phyloP scores from a whole-genome alignment of 2,888 invertebrate species.

The Euplexia lucipara region DNA sequence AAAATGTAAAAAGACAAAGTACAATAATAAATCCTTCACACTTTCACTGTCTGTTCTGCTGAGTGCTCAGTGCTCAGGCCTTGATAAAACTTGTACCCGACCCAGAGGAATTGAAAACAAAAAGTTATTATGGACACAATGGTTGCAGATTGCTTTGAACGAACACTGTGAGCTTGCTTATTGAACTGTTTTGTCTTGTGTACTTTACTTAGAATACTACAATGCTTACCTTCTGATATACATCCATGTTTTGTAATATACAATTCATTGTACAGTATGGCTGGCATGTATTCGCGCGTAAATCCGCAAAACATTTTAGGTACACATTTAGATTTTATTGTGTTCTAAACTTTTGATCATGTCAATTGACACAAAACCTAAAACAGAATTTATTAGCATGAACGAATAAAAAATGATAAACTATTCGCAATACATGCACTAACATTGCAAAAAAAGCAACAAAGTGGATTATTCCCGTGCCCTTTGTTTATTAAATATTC shows the following conservation, averaged over 20 bases:
- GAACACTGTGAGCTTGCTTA: conserved; percentile 27
- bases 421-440: conserved; percentile 7
- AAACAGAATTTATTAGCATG: background rate
- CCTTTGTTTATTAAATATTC: conserved; percentile 72
- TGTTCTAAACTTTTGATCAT: background rate
- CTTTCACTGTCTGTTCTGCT: conserved; percentile 1
- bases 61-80: conserved; percentile 11
- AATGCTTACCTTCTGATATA: background rate
- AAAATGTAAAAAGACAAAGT: background rate
- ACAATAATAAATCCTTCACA: background rate
- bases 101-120: conserved; percentile 22
- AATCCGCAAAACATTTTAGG: background rate
- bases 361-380: background rate
- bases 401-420: background rate
- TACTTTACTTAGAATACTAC: conserved; percentile 10
- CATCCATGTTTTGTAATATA: background rate
- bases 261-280: background rate
- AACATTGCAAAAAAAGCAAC: conserved; percentile 13
- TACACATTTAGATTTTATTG: background rate
- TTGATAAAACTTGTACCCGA: conserved; percentile 18
- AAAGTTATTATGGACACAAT: conserved; percentile 36
- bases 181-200: conserved; percentile 31
- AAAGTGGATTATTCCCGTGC: conserved; percentile 54
- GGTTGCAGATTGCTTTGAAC: conserved; percentile 29
- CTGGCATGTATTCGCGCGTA: background rate